These are phyloP conservation scores for Cynopterus brachyotis DNA, from an alignment of 2,113 vertebrate genomes.

Conservation along the genomic window DNA sequence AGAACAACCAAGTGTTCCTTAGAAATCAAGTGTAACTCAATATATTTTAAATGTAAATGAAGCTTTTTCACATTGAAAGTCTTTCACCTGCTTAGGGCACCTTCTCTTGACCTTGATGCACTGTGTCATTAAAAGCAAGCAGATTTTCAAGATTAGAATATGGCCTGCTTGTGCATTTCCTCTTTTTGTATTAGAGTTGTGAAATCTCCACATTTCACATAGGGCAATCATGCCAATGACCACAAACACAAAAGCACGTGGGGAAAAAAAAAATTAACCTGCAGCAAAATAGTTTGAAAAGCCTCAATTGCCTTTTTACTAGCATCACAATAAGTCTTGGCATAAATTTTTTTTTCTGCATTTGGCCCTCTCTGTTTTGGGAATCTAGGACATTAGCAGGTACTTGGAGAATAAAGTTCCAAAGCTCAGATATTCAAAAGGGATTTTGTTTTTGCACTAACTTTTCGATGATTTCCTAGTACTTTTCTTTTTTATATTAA, in stretches of 20 bases:
- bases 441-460: conserved; percentile 56
- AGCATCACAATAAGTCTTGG: conserved; percentile 44
- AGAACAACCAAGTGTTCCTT: neutral
- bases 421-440: neutral
- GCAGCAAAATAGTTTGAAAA: conserved; percentile 12
- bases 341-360: conserved; percentile 40
- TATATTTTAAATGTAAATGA: conserved; percentile 64
- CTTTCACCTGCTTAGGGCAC: conserved; percentile 64
- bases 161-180: conserved; percentile 37
- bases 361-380: conserved; percentile 36
- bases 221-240: conserved; percentile 18
- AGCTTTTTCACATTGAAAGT: conserved; percentile 54
- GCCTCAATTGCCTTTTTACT: neutral
- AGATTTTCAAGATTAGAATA: conserved; percentile 56
- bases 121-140: conserved; percentile 69
- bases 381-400: neutral
- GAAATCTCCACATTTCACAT: conserved; percentile 47
- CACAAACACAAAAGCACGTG: conserved; percentile 58
- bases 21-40: conserved; percentile 56
- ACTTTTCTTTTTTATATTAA: conserved; percentile 45
- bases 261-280: neutral
- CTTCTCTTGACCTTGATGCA: conserved; percentile 66
- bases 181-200: conserved; percentile 21
- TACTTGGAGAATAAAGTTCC: conserved; percentile 43
- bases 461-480: conserved; percentile 56